These are phyloP conservation scores for Cacatua alba DNA, from an alignment of 2,113 vertebrate species.

Conservation along the genomic window DNA sequence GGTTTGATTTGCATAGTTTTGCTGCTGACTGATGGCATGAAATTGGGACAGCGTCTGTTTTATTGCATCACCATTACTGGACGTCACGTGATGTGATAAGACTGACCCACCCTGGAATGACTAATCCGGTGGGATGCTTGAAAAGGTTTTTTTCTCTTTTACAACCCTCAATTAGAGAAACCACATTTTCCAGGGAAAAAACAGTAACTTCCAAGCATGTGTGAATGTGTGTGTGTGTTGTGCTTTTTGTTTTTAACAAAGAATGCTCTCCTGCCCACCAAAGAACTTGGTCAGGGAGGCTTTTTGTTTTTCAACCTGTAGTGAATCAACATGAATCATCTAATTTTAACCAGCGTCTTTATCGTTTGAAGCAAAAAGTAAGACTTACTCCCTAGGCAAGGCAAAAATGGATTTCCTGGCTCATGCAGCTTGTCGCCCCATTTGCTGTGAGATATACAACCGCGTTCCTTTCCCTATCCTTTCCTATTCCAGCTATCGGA, in stretches of 20 bases:
- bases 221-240: slow-evolving; percentile 26
- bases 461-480: neutral
- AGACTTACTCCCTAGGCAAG: neutral
- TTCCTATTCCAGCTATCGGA: neutral
- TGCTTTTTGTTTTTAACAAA: slow-evolving; percentile 49
- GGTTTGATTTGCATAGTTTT: slow-evolving; percentile 68
- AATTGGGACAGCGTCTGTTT: slow-evolving; percentile 64
- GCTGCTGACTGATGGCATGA: slow-evolving; percentile 49
- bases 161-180: slow-evolving; percentile 80
- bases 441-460: slow-evolving; percentile 14
- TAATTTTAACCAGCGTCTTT: slow-evolving; percentile 50
- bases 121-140: slow-evolving; percentile 79
- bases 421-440: neutral
- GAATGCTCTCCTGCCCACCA: slow-evolving; percentile 42
- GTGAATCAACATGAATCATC: slow-evolving; percentile 68
- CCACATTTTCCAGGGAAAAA: slow-evolving; percentile 83
- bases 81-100: slow-evolving; percentile 76
- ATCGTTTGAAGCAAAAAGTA: slow-evolving; percentile 2
- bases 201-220: slow-evolving; percentile 70
- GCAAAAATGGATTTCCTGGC: slow-evolving; percentile 50
- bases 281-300: slow-evolving; percentile 48
- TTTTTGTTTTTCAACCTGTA: slow-evolving; percentile 58
- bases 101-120: slow-evolving; percentile 76
- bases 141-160: slow-evolving; percentile 75
- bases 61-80: slow-evolving; percentile 77